These are phyloP conservation scores for Euthynnus affinis DNA, from an alignment of 2,797 vertebrate species.

Conservation along the genomic window DNA sequence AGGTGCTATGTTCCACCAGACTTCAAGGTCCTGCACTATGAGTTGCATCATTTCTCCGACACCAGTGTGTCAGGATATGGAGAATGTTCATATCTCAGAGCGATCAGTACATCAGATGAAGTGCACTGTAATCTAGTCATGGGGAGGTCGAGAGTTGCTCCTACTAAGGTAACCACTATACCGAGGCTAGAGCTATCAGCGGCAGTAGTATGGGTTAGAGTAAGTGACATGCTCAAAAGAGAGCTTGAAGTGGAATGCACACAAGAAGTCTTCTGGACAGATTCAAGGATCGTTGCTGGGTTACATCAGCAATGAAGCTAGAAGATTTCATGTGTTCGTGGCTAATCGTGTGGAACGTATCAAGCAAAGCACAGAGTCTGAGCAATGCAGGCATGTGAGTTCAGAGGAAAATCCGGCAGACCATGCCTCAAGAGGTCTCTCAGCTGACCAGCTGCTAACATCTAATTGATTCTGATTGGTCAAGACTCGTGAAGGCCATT, in stretches of 20 bases:
- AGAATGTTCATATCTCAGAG: too few species aligned
- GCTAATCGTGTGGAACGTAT: slow-evolving; percentile 19
- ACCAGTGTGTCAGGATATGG: too few species aligned
- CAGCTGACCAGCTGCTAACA: not conserved
- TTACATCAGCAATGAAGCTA: slow-evolving; percentile 20
- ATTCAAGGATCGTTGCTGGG: slow-evolving; percentile 2
- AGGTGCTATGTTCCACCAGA: too few species aligned
- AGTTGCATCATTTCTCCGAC: too few species aligned
- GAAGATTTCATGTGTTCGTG: slow-evolving; percentile 15
- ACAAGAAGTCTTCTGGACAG: too few species aligned
- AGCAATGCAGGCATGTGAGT: slow-evolving; percentile 10
- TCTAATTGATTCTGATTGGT: slow-evolving; percentile 49
- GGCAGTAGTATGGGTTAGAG: too few species aligned
- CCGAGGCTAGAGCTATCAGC: too few species aligned
- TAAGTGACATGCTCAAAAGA: too few species aligned
- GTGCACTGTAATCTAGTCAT: not conserved
- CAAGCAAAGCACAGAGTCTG: slow-evolving; percentile 14
- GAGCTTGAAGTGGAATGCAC: not conserved
- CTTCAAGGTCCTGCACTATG: too few species aligned
- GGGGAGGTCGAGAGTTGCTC: too few species aligned
- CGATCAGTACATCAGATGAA: not conserved
- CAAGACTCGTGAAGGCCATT: slow-evolving; percentile 49
- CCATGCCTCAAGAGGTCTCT: slow-evolving; percentile 31
- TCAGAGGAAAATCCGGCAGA: slow-evolving; percentile 22
- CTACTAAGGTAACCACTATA: too few species aligned